Base-by-base conservation (phyloP, 1,140 invertebrate species). In the Cotesia chilonis region DNA sequence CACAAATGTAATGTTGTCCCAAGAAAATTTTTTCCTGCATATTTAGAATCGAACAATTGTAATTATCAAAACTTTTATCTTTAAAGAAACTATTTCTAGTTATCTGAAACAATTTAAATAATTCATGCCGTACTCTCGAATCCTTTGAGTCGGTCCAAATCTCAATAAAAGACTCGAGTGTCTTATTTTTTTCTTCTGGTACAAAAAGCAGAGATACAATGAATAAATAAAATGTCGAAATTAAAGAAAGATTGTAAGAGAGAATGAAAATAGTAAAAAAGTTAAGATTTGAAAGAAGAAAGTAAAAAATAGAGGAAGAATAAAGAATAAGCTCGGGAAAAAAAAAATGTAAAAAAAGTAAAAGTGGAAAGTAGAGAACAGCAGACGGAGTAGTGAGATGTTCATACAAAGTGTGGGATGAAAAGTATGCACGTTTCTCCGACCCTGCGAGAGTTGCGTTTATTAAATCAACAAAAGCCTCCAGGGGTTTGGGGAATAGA, bases 391-490 rank as follows among this genome's bases (percentile, higher is more conserved):
- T 54, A 70, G 65, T 38, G 41, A 63, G 75, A 57, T 52, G 52
- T 52, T 35, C 17, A 52, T 52, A 67, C 41, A 28, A 67, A 67
- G 65, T 51, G 65, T 67, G 65, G 38, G 75, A 74, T 55, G 54
- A 55, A 55, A 55, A 55, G 54, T 55, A 55, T 55, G 54, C 54
- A 55, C 54, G 54, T 55, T 55, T 17, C 17, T 55, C 17, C 54
- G n/a, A 17, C 10, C 54, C 54, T 55, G 54, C 54, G 54, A 74
- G 76, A 70, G 41, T 76, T 60, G 71, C 79, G 78, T 80, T 80
- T 80, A 80, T 80, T 80, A 79, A 79, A 80, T 80, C 79, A 80
- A 80, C 79, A 79, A 77, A 80, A 76, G 74, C 78, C 75, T 70
- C 78, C 36, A 70, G 72, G 70, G 71, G 79, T 69, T 74, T 73